Percentiles rank a stretch among this genome's conserved stretches.
Conservation (phyloP, 1,140 invertebrate species). For the Hycleus phaleratus region DNA sequence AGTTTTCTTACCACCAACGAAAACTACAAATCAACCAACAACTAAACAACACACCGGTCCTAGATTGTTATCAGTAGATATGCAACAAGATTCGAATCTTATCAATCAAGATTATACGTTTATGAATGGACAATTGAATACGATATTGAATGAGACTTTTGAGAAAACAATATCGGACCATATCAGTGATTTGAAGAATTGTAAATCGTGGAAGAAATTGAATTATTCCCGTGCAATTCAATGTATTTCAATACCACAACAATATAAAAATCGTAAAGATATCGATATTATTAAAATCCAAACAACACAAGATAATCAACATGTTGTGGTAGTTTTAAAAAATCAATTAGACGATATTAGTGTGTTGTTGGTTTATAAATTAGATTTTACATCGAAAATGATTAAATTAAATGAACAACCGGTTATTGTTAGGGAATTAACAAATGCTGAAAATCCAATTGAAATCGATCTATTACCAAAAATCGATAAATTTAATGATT, state of each 20-base stretch:
- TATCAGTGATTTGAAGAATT: constrained; percentile 36
- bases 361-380: constrained; percentile 49
- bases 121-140: constrained; percentile 25
- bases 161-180: constrained; percentile 37
- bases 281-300: constrained; percentile 52
- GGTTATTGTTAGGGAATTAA: constrained; percentile 53
- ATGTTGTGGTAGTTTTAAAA: constrained; percentile 56
- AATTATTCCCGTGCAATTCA: constrained; percentile 44
- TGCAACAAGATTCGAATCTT: constrained; percentile 28
- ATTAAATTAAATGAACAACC: constrained; percentile 54
- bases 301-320: constrained; percentile 55
- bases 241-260: constrained; percentile 45
- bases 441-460: constrained; percentile 53
- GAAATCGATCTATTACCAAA: constrained; percentile 60
- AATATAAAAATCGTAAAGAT: constrained; percentile 42
- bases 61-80: constrained; percentile 26
- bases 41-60: constrained; percentile 26
- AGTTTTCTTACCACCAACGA: constrained; percentile 33
- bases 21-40: constrained; percentile 1
- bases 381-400: constrained; percentile 49
- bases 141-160: constrained; percentile 1
- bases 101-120: constrained; percentile 24
- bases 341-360: constrained; percentile 30
- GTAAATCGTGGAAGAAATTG: constrained; percentile 30
- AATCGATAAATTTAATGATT: constrained; percentile 41